Evolutionary conservation across 1,140 invertebrate species (phyloP).

Genomic region (Ylistrum balloti): DNA sequence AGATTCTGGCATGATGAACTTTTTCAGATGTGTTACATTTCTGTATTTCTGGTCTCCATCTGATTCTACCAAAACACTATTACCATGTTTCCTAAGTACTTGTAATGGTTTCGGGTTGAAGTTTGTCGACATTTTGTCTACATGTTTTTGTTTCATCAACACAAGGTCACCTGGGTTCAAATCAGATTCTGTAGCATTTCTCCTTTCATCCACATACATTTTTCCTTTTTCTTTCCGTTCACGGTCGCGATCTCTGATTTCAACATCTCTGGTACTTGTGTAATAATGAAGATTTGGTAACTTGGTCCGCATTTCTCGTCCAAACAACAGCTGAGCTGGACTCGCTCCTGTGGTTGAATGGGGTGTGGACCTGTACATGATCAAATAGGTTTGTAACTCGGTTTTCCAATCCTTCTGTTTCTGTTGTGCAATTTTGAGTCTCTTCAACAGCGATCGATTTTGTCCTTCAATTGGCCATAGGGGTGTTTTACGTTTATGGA

Average conservation of each 20-base stretch:
- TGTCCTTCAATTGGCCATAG: too few relatives aligned
- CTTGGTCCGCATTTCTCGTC: constrained; percentile 57
- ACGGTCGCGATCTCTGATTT: constrained; percentile 55
- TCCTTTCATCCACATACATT: constrained; percentile 50
- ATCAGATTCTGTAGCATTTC: constrained; percentile 47
- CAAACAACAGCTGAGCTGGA: constrained; percentile 56
- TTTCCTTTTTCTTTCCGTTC: constrained; percentile 59
- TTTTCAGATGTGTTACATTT: constrained; percentile 54
- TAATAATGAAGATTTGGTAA: constrained; percentile 51
- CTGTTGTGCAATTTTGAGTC: too few relatives aligned
- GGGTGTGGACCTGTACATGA: constrained; percentile 14
- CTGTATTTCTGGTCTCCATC: constrained; percentile 48
- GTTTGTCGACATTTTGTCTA: constrained; percentile 56
- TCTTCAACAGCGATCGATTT: too few relatives aligned
- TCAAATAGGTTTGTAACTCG: too few relatives aligned
- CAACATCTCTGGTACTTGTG: not conserved
- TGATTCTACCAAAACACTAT: constrained; percentile 55
- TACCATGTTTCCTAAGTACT: constrained; percentile 54
- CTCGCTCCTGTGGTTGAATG: constrained; percentile 53
- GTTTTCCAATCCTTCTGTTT: too few relatives aligned
- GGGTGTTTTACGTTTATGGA: too few relatives aligned
- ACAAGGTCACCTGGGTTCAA: constrained; percentile 59
- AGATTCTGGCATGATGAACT: not conserved
- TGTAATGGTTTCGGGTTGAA: constrained; percentile 54
- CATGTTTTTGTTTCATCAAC: constrained; percentile 54